Conservation (phyloP, 2,113 vertebrate genomes). For the Xenotilapia flavipinnis region DNA sequence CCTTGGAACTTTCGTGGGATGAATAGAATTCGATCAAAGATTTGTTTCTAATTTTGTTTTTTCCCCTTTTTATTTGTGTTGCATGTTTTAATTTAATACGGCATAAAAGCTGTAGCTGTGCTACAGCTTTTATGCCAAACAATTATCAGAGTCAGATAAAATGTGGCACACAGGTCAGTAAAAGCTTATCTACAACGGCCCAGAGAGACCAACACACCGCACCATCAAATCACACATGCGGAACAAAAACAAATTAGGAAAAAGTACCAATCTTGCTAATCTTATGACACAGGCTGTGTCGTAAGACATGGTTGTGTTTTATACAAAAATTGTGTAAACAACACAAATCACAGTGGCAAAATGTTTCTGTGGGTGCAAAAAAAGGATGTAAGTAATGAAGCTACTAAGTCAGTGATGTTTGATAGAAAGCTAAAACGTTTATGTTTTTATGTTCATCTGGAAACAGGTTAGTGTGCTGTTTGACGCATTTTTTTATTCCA, state of each 20-base stretch:
- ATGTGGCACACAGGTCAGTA: background rate
- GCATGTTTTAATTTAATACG: background rate
- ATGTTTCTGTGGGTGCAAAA: background rate
- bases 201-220: background rate
- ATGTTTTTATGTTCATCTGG: background rate
- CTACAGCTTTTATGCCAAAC: background rate
- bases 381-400: background rate
- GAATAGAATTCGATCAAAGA: background rate
- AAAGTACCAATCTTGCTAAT: background rate
- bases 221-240: background rate
- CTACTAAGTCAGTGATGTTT: background rate
- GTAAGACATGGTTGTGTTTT: background rate
- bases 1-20: background rate
- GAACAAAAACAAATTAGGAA: background rate
- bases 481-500: background rate
- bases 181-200: background rate
- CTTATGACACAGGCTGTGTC: background rate
- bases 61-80: background rate
- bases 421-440: background rate
- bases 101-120: background rate
- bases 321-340: background rate
- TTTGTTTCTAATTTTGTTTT: background rate
- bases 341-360: background rate
- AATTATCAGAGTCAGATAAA: background rate
- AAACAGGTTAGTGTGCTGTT: background rate